phyloP scores from a whole-genome alignment of 2,797 vertebrate species.

The Lepilemur ruficaudatus region DNA sequence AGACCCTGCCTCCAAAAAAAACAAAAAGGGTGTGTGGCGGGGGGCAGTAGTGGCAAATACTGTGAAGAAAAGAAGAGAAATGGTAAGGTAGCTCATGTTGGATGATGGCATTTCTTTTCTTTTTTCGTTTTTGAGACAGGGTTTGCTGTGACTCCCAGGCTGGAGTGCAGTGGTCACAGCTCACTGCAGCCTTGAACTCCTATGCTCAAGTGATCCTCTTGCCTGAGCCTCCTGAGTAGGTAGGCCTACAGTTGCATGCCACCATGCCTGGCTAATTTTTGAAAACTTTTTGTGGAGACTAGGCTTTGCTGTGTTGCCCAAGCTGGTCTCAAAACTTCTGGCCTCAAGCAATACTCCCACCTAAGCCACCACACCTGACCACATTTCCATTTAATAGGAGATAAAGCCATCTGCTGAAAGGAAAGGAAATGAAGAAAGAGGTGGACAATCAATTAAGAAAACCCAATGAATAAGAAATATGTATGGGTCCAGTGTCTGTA shows the following conservation, averaged over 20 bases:
- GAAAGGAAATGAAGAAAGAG: background rate
- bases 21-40: background rate
- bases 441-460: background rate
- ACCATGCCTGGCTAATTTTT: background rate
- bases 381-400: background rate
- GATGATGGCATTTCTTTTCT: background rate
- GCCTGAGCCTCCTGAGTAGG: background rate
- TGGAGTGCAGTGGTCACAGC: background rate
- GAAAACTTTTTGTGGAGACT: background rate
- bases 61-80: background rate
- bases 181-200: background rate
- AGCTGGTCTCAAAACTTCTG: background rate
- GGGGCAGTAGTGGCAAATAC: background rate
- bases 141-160: background rate
- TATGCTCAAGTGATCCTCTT: background rate
- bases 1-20: background rate
- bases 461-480: background rate
- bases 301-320: background rate
- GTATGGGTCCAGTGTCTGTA: background rate
- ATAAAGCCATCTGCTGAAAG: background rate
- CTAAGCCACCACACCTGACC: too few species aligned
- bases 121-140: background rate
- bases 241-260: background rate
- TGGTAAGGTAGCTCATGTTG: background rate
- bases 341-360: background rate